Percentiles rank a stretch among this genome's conserved stretches.
These are phyloP conservation scores for Drosophila tanythrix DNA, from an alignment of 2,888 invertebrate genomes.

Conservation along the genomic window DNA sequence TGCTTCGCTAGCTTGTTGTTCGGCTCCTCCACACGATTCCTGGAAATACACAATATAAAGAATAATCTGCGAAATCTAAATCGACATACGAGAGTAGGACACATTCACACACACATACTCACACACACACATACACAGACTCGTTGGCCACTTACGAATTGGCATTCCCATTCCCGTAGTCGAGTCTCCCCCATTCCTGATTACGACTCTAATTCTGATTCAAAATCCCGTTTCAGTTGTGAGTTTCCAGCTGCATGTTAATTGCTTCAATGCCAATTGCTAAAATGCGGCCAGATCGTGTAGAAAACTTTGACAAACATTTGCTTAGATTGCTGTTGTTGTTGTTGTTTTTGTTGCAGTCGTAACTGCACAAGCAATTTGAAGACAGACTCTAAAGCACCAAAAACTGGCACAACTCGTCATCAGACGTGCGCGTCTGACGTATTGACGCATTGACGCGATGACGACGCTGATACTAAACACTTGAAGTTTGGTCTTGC, in stretches of 20 bases:
- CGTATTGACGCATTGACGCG: conserved; percentile 32
- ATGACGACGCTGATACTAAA: conserved; percentile 56
- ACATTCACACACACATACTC: not conserved
- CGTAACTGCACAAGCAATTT: conserved; percentile 47
- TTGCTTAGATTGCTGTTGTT: conserved; percentile 50
- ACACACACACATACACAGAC: conserved; percentile 3
- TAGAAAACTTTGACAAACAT: conserved; percentile 80
- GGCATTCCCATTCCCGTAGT: conserved; percentile 29
- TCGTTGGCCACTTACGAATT: conserved; percentile 46
- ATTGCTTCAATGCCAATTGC: conserved; percentile 80
- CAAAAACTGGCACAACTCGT: conserved; percentile 69
- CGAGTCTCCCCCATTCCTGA: not conserved
- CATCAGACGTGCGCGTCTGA: conserved; percentile 54
- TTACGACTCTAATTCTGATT: conserved; percentile 37
- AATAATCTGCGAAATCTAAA: conserved; percentile 78
- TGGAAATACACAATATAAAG: conserved; percentile 61
- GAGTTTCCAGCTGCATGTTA: conserved; percentile 74
- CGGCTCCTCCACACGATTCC: conserved; percentile 69
- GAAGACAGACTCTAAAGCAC: conserved; percentile 25
- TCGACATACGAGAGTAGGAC: conserved; percentile 60
- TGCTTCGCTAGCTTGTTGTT: conserved; percentile 13
- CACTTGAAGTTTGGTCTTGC: conserved; percentile 40
- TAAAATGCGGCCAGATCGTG: conserved; percentile 80
- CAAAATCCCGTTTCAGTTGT: conserved; percentile 57
- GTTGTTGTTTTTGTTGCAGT: conserved; percentile 15